phyloP scores from a whole-genome alignment of 2,797 vertebrate genomes.

The Sebastes steindachneri region DNA sequence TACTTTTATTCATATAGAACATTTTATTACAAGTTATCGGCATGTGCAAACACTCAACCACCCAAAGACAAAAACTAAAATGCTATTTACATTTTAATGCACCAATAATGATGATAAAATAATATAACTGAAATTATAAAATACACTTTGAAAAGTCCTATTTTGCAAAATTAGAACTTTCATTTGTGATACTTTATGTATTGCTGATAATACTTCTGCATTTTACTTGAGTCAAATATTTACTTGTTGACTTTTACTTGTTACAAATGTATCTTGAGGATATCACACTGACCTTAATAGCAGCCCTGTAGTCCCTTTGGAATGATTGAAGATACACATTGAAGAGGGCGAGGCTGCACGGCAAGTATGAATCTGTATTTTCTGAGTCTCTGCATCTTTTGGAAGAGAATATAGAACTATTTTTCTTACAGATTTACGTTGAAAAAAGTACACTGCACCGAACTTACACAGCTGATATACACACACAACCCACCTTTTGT shows the following conservation, averaged over 20 bases:
- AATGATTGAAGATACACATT: constrained; percentile 71
- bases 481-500: constrained; percentile 69
- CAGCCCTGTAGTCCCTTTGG: constrained; percentile 63
- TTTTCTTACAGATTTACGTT: not conserved
- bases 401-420: not conserved
- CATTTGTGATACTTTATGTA: not conserved
- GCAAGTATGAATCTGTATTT: constrained; percentile 81
- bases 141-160: not conserved
- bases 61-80: not conserved
- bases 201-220: not conserved
- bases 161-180: not conserved
- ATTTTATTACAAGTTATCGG: not conserved
- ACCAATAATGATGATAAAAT: not conserved
- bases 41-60: not conserved
- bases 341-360: constrained; percentile 86
- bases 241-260: not conserved
- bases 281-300: constrained; percentile 74
- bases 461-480: not conserved
- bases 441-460: not conserved
- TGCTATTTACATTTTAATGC: not conserved
- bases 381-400: constrained; percentile 84
- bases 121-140: not conserved
- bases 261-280: not conserved
- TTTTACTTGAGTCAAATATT: not conserved
- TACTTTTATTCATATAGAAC: not conserved